Conservation (phyloP, 1,140 invertebrate species). For the Reticulitermes speratus region DNA sequence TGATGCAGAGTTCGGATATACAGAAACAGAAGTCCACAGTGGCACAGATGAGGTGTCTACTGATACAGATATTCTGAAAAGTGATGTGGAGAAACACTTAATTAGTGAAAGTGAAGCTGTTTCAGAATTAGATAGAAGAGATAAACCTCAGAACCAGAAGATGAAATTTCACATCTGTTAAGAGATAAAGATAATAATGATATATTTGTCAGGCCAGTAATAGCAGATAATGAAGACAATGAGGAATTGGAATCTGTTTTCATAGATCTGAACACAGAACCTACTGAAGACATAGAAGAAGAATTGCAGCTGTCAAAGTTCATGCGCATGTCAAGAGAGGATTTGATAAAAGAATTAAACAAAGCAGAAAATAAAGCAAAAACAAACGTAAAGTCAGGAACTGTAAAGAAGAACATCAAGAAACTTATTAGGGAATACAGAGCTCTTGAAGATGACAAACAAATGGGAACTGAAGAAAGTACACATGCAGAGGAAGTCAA, state of each 20-base stretch:
- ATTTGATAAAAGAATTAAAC: conserved; percentile 20
- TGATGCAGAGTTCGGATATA: background rate
- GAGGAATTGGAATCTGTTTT: background rate
- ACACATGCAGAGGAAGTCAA: background rate
- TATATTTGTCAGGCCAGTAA: background rate
- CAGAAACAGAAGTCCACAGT: background rate
- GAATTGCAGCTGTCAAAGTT: background rate
- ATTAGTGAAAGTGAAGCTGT: background rate
- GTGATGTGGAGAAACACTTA: background rate
- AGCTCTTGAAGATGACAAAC: background rate
- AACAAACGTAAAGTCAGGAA: background rate
- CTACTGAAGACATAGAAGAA: background rate
- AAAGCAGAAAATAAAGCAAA: background rate
- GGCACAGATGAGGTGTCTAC: background rate
- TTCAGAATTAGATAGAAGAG: background rate
- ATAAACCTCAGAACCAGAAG: background rate
- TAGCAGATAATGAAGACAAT: background rate
- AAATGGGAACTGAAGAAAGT: background rate
- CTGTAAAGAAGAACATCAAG: background rate
- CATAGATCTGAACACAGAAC: conserved; percentile 21
- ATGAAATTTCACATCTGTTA: background rate
- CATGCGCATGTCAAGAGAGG: conserved; percentile 4
- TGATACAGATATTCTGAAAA: background rate
- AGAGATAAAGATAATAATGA: conserved; percentile 34
- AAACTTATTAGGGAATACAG: background rate